phyloP scores from a whole-genome alignment of 2,888 invertebrate species.

The Lasiommata megera region DNA sequence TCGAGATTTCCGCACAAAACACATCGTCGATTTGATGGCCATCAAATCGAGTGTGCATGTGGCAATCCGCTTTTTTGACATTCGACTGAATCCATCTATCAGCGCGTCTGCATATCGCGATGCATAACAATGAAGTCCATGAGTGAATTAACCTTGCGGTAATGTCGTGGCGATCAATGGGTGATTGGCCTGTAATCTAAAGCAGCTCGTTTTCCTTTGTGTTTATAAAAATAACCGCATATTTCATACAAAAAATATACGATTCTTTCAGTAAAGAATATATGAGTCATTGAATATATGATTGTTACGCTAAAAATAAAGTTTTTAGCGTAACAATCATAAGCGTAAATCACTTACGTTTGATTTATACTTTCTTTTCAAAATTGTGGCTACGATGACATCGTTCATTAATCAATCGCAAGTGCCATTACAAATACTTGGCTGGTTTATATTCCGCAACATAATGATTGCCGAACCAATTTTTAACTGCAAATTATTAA shows the following conservation, averaged over 20 bases:
- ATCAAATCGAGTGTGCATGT: background rate
- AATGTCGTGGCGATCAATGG: too few species aligned
- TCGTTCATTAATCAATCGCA: conserved; percentile 16
- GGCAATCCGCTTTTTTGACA: too few species aligned
- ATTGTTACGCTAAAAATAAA: too few species aligned
- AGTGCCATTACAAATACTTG: conserved; percentile 36
- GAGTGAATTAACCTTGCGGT: too few species aligned
- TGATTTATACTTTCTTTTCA: conserved; percentile 39
- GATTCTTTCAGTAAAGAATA: too few species aligned
- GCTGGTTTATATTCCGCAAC: conserved; percentile 37
- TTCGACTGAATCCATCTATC: too few species aligned
- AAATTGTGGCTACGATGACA: conserved; percentile 22
- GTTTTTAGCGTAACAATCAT: too few species aligned
- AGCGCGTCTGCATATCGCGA: too few species aligned
- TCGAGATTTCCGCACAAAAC: background rate
- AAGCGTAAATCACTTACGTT: conserved; percentile 40
- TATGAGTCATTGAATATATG: too few species aligned
- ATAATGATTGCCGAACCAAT: conserved; percentile 36
- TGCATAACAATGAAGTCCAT: too few species aligned
- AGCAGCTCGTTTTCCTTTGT: conserved; percentile 37
- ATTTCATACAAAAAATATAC: too few species aligned
- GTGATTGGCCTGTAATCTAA: conserved; percentile 9
- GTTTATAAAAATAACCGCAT: conserved; percentile 35
- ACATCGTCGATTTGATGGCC: background rate
- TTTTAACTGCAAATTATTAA: conserved; percentile 40